Base-by-base conservation (phyloP, 2,113 vertebrate species). In the Syngnathoides biaculeatus region DNA sequence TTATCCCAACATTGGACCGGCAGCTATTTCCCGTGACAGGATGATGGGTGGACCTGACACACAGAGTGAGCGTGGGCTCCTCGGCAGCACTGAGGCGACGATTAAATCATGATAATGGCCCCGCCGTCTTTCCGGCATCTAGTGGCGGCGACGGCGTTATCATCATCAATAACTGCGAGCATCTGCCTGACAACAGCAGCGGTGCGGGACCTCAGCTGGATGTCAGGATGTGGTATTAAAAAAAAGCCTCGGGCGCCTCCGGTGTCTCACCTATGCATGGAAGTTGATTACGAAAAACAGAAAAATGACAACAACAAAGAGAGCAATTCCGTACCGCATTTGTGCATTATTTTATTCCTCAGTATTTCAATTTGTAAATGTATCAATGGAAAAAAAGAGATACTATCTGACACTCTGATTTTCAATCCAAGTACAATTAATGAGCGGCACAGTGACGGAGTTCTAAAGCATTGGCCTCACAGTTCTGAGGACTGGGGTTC, bases 31-130 rank as follows among this genome's bases (percentile, higher is more conserved):
- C 76, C 77, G 68, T 86, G 87, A 84, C 89, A 87, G 81, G 72
- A 88, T 88, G 85, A 86, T 90, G 80, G 73, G 86, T 84, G 73
- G 84, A 81, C 82, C 83, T 84, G 85, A 84, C 84, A 84, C 80
- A 57, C 53, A 66, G n/a, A 76, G 78, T 81, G 82, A 65, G 67
- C 64, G 70, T 59, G 78, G 77, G 30, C 74, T 83, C 72, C 85
- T 82, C 74, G 26, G 82, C 67, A 70, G 80, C 47, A 50, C 66
- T 26, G 50, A 74, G 76, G 81, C 58, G 48, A 73, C 74, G 84
- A 87, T 86, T 88, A 87, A 88, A 89, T 87, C 83, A 90, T 57
- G 75, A 78, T 89, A 86, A 90, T 83, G 76, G 86, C 71, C 77
- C 55, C 55, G 57, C 77, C 76, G 67, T 81, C 78, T 82, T 77